Base-by-base conservation (phyloP, 2,797 vertebrate species). In the Sebastes trivittatus region DNA sequence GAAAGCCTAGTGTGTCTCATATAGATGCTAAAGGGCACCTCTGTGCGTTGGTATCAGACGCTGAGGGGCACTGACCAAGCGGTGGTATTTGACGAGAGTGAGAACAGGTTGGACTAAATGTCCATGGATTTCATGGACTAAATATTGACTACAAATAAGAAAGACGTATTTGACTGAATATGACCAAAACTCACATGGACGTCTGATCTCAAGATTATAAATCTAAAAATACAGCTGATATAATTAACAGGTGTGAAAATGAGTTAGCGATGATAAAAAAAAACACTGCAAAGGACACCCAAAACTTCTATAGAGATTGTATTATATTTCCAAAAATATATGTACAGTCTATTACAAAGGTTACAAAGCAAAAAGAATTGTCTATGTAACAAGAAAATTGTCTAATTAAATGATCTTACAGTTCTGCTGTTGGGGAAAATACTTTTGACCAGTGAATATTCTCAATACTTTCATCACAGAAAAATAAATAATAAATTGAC, bases 271-370 rank as follows among this genome's bases (percentile, higher is more conserved):
- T 5, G 5, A 71, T 13, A 29, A 49, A 64, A 86, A 85, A 85
- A 86, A 83, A 85, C 52, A 92, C 61, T 32, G 13, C 82, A 90
- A 86, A 76, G 16, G 92, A 94, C 83, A 78, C 84, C 22, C 70
- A 78, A 42, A 85, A 72, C 89, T 94, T 95, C 92, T 95, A 89
- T 95, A 97, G 97, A 98, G 97, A 96, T 97, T 96, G 96, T 97
- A 97, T 97, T 98, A 97, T 98, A 99, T 97, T 98, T 99, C 96
- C 97, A 99, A 99, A 99, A 99, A 99, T 99, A 99, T 99, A 99
- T 99, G 97, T 99, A 99, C 98, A 99, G 98, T 99, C 98, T 99
- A 98, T 98, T 99, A 99, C 98, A 99, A 99, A 99, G 97, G 96
- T 98, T 98, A 99, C 97, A 99, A 99, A 99, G 98, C 90, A 98